Percentiles rank a stretch among this genome's conserved stretches.
These are phyloP conservation scores for Drosophila lacicola DNA, from an alignment of 2,888 invertebrate species.

Conservation along the genomic window DNA sequence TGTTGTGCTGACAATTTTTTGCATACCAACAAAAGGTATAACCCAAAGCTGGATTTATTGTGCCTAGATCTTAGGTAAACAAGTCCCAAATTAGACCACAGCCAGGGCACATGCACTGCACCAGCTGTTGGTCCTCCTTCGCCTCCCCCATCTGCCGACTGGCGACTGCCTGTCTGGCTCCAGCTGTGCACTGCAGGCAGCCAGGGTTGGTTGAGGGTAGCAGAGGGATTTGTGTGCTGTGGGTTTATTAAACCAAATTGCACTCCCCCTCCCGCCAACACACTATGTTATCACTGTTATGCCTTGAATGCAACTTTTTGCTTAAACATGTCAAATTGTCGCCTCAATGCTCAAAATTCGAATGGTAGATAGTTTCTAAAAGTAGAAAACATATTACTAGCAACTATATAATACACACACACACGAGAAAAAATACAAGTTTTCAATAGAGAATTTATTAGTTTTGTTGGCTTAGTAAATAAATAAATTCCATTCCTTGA, in stretches of 20 bases:
- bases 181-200: constrained; percentile 49
- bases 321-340: constrained; percentile 45
- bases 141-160: constrained; percentile 6
- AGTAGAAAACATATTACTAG: not conserved
- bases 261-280: not conserved
- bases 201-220: not conserved
- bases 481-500: not conserved
- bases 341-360: constrained; percentile 20
- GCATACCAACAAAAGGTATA: constrained; percentile 40
- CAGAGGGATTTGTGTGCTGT: not conserved
- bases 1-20: constrained; percentile 32
- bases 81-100: constrained; percentile 60
- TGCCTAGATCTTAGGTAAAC: constrained; percentile 51
- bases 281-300: constrained; percentile 13
- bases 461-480: too few species aligned
- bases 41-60: constrained; percentile 51
- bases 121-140: not conserved
- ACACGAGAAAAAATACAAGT: constrained; percentile 4
- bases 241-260: constrained; percentile 44
- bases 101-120: constrained; percentile 20
- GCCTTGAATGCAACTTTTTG: constrained; percentile 33
- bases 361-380: constrained; percentile 12
- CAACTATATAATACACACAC: constrained; percentile 1
- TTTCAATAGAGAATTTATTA: not conserved
- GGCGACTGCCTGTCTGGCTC: constrained; percentile 53